Conservation (phyloP, 2,113 vertebrate genomes). For the Ovibos moschatus region DNA sequence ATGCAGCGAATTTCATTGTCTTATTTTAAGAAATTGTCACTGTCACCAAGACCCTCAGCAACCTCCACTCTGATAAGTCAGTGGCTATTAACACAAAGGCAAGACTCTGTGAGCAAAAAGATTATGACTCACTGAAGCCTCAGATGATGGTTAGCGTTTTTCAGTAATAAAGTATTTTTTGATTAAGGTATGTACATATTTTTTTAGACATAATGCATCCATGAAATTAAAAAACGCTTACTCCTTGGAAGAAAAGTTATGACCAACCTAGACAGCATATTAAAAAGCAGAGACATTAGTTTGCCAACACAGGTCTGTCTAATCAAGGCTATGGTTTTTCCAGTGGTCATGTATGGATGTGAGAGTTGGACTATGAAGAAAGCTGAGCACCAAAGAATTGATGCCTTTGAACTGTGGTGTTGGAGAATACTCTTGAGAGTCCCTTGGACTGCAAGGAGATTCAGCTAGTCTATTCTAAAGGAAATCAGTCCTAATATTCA, state of each 20-base stretch:
- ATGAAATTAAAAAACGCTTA: not conserved
- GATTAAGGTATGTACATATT: not conserved
- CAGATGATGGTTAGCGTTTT: not conserved
- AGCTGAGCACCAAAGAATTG: rapidly evolving
- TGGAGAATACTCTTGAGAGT: not conserved
- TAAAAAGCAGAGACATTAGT: not conserved
- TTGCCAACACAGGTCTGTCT: not conserved
- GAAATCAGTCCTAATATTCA: not conserved
- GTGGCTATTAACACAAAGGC: not conserved
- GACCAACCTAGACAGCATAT: not conserved
- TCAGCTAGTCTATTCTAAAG: not conserved
- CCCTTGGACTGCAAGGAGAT: not conserved
- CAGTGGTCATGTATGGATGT: not conserved
- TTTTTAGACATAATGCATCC: not conserved
- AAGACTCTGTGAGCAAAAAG: not conserved
- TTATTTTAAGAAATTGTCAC: not conserved
- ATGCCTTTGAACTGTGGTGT: not conserved
- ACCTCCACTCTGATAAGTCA: not conserved
- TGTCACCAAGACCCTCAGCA: not conserved
- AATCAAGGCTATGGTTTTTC: not conserved
- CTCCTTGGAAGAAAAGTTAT: not conserved
- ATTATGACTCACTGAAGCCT: not conserved
- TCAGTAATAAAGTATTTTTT: not conserved
- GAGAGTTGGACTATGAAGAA: not conserved
- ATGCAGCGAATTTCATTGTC: not conserved